Conservation (phyloP, 2,888 invertebrate genomes). For the Diogma glabrata region DNA sequence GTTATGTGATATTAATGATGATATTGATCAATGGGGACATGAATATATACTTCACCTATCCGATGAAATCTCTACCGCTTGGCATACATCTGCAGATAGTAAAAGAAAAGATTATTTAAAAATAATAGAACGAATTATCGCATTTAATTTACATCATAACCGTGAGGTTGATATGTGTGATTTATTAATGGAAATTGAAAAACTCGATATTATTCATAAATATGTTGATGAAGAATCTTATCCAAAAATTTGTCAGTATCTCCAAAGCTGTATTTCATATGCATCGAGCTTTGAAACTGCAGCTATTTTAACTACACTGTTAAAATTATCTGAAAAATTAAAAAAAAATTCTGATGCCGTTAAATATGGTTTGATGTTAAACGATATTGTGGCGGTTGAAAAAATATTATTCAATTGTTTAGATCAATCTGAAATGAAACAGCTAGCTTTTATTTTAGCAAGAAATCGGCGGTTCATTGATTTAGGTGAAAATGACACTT, state of each 20-base stretch:
- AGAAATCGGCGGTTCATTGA: slow-evolving; percentile 87
- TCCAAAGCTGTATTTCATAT: slow-evolving; percentile 80
- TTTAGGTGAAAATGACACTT: slow-evolving; percentile 49
- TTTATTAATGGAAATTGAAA: slow-evolving; percentile 93
- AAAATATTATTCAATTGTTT: slow-evolving; percentile 74
- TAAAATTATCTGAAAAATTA: slow-evolving; percentile 77
- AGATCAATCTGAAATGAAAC: slow-evolving; percentile 73
- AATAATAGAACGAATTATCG: slow-evolving; percentile 77
- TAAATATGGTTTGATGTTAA: slow-evolving; percentile 82
- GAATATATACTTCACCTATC: slow-evolving; percentile 94
- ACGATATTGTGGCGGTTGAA: slow-evolving; percentile 65
- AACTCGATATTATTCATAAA: slow-evolving; percentile 69
- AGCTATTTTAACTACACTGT: slow-evolving; percentile 68
- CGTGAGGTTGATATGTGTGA: slow-evolving; percentile 99
- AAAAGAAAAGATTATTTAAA: slow-evolving; percentile 50
- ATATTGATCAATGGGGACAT: slow-evolving; percentile 97
- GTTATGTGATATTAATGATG: slow-evolving; percentile 55
- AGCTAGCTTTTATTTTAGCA: slow-evolving; percentile 92
- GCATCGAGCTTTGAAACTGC: slow-evolving; percentile 90
- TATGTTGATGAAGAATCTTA: slow-evolving; percentile 85
- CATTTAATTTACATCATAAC: slow-evolving; percentile 94
- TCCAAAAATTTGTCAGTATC: slow-evolving; percentile 83
- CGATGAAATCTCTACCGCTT: slow-evolving; percentile 78
- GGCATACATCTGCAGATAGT: slow-evolving; percentile 46
- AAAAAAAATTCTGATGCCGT: slow-evolving; percentile 81